Percentiles rank a stretch among this genome's conserved stretches.
Conservation (phyloP, 2,797 vertebrate genomes). For the Pseudomugil tenellus region DNA sequence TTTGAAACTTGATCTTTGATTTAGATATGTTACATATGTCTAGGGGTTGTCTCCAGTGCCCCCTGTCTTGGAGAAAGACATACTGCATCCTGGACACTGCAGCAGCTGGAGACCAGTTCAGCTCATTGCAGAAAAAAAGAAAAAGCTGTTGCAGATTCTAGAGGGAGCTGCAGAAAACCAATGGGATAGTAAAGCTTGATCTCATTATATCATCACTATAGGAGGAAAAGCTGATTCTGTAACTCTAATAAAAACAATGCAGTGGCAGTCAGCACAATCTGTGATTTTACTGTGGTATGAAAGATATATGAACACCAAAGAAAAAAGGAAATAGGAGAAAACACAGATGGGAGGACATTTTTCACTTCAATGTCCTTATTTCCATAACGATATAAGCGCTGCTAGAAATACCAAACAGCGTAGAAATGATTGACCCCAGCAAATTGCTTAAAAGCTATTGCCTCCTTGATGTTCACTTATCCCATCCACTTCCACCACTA, state of each 20-base stretch:
- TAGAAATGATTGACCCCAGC: conserved; percentile 13
- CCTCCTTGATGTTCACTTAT: neutral
- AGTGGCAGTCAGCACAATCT: neutral
- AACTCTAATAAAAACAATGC: neutral
- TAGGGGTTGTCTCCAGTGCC: conserved; percentile 32
- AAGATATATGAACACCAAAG: neutral
- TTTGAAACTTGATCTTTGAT: neutral
- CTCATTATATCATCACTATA: conserved; percentile 15
- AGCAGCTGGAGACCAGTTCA: conserved; percentile 26
- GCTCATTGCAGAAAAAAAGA: conserved; percentile 3
- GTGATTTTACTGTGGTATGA: neutral
- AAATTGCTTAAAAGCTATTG: conserved; percentile 6
- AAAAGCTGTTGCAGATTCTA: neutral
- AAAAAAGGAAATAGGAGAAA: neutral
- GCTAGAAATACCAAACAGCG: neutral
- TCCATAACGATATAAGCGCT: neutral
- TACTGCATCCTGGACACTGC: conserved; percentile 43
- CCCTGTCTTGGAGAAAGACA: conserved; percentile 28
- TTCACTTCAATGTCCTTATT: conserved; percentile 1
- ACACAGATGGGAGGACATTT: neutral
- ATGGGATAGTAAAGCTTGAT: neutral
- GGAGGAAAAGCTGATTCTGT: neutral
- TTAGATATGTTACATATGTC: neutral
- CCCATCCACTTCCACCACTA: conserved; percentile 9
- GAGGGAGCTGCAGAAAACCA: conserved; percentile 13